phyloP scores from a whole-genome alignment of 2,797 vertebrate species.

The Lutjanus campechanus region DNA sequence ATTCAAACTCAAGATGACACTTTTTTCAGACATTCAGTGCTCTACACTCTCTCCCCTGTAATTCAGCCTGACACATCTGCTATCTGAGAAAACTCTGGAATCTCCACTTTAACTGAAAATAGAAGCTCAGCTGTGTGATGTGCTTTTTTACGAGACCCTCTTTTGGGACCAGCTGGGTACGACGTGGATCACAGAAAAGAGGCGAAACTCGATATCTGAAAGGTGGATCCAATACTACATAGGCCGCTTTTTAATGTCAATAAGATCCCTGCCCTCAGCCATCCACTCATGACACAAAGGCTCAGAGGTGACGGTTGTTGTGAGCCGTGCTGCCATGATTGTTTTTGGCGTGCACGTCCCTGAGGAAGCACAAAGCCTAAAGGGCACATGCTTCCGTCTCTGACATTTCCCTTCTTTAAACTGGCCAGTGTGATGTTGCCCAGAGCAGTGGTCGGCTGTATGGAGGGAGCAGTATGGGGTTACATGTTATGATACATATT shows the following conservation, averaged over 20 bases:
- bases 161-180: neutral
- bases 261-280: neutral
- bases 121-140: neutral
- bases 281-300: neutral
- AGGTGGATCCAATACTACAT: neutral
- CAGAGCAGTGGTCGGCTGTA: neutral
- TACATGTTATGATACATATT: slow-evolving; percentile 21
- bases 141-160: neutral
- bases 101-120: neutral
- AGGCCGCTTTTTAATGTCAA: neutral
- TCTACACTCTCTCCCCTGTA: neutral
- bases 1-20: neutral
- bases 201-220: neutral
- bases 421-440: slow-evolving; percentile 1
- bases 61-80: neutral
- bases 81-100: neutral
- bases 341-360: slow-evolving; percentile 34
- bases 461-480: neutral
- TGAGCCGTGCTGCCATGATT: slow-evolving; percentile 30
- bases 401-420: slow-evolving; percentile 53
- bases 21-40: neutral
- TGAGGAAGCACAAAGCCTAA: slow-evolving; percentile 16
- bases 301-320: neutral
- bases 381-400: slow-evolving; percentile 30
- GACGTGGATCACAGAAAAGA: neutral